Conservation (phyloP, 2,797 vertebrate genomes). For the Picus viridis region DNA sequence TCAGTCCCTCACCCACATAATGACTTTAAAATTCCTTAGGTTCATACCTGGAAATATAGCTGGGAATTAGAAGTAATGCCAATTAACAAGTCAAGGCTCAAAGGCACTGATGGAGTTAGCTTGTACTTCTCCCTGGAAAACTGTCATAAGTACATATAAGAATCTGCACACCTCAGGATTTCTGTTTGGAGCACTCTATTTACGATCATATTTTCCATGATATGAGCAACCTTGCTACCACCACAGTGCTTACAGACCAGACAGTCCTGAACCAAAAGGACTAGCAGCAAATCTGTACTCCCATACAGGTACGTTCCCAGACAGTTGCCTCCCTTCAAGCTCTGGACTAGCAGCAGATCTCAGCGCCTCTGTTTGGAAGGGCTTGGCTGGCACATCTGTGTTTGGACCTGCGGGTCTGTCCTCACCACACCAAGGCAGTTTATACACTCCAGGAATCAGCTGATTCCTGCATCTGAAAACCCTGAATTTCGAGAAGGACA, state of each 20-base stretch:
- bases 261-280: background rate
- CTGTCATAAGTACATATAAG: slow-evolving; percentile 54
- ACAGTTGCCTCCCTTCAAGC: background rate
- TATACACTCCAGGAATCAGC: background rate
- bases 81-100: slow-evolving; percentile 84
- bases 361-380: background rate
- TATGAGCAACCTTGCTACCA: background rate
- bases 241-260: rapidly evolving
- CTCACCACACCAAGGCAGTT: background rate
- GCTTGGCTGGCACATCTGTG: background rate
- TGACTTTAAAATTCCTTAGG: slow-evolving; percentile 84
- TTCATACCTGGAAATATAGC: slow-evolving; percentile 86
- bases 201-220: background rate
- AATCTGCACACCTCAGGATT: slow-evolving; percentile 34
- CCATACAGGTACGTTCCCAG: background rate
- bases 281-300: background rate
- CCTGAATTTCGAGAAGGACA: slow-evolving; percentile 23
- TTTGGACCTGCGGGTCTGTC: background rate
- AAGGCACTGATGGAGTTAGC: slow-evolving; percentile 79
- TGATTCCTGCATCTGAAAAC: slow-evolving; percentile 37
- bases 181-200: background rate
- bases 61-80: slow-evolving; percentile 83
- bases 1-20: slow-evolving; percentile 81
- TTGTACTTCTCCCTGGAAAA: slow-evolving; percentile 71
- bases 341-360: background rate